phyloP scores from a whole-genome alignment of 2,113 vertebrate species.

The Cottus gobio region DNA sequence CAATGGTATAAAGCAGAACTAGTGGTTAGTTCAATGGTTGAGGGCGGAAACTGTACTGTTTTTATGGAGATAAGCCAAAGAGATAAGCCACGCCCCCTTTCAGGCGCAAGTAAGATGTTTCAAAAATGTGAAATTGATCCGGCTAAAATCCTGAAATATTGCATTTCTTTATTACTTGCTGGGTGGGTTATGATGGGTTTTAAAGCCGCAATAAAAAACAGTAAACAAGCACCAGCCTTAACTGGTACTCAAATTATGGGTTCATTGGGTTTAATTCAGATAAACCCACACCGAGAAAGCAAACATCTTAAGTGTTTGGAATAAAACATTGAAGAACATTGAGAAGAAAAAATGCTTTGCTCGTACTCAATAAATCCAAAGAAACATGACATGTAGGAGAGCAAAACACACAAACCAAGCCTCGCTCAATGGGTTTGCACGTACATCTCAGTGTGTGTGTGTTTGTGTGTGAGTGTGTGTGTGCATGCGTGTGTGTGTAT shows the following conservation, averaged over 20 bases:
- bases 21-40: no score
- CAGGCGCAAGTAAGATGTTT: no score
- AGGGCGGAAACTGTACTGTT: no score
- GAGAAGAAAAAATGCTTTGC: neutral
- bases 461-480: neutral
- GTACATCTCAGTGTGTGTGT: neutral
- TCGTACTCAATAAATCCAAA: neutral
- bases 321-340: constrained; percentile 10
- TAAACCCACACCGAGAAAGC: neutral
- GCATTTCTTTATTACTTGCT: neutral
- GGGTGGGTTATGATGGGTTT: neutral
- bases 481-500: constrained; percentile 9
- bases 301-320: neutral
- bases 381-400: neutral
- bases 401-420: constrained; percentile 37
- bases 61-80: no score
- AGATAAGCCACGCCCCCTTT: no score
- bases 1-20: no score
- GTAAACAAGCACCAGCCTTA: neutral
- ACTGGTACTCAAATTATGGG: neutral
- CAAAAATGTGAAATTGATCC: no score
- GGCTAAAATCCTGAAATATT: neutral
- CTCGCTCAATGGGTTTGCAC: constrained; percentile 35
- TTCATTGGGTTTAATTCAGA: neutral
- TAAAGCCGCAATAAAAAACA: neutral